These are phyloP conservation scores for Ephestia elutella DNA, from an alignment of 1,140 invertebrate genomes.

Conservation along the genomic window DNA sequence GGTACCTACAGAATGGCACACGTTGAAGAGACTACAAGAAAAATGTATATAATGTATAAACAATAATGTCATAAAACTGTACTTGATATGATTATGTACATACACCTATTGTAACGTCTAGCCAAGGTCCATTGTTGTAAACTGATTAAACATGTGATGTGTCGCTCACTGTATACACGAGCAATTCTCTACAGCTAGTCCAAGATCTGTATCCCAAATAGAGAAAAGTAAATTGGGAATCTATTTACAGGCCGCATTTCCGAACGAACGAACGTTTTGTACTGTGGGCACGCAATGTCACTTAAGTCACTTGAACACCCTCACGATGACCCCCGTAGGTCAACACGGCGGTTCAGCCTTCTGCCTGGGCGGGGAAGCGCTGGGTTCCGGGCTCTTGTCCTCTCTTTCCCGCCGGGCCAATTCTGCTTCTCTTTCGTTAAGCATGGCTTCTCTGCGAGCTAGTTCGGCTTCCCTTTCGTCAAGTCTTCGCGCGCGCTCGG, in stretches of 20 bases:
- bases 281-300: slow-evolving; percentile 49
- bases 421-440: slow-evolving; percentile 47
- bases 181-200: not conserved
- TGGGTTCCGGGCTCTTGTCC: slow-evolving; percentile 23
- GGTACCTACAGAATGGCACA: slow-evolving; percentile 66
- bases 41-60: slow-evolving; percentile 56
- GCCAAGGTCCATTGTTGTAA: slow-evolving; percentile 2
- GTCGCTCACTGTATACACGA: not conserved
- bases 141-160: not conserved
- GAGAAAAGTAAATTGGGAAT: slow-evolving; percentile 15
- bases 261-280: slow-evolving; percentile 37
- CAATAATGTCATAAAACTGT: slow-evolving; percentile 59
- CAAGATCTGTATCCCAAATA: slow-evolving; percentile 21
- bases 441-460: slow-evolving; percentile 42
- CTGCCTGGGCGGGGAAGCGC: slow-evolving; percentile 28
- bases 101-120: slow-evolving; percentile 15
- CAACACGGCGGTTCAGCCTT: slow-evolving; percentile 56
- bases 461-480: slow-evolving; percentile 55
- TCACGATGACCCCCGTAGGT: slow-evolving; percentile 41
- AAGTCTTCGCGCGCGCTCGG: slow-evolving; percentile 45
- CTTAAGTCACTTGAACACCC: slow-evolving; percentile 37
- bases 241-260: slow-evolving; percentile 21
- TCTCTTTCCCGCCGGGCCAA: slow-evolving; percentile 39
- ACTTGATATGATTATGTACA: slow-evolving; percentile 66
- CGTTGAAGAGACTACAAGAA: slow-evolving; percentile 53